A percentile compares a stretch with the other conserved stretches of the same genome.
phyloP scores from a whole-genome alignment of 1,140 invertebrate genomes.

The Bombyx mandarina region DNA sequence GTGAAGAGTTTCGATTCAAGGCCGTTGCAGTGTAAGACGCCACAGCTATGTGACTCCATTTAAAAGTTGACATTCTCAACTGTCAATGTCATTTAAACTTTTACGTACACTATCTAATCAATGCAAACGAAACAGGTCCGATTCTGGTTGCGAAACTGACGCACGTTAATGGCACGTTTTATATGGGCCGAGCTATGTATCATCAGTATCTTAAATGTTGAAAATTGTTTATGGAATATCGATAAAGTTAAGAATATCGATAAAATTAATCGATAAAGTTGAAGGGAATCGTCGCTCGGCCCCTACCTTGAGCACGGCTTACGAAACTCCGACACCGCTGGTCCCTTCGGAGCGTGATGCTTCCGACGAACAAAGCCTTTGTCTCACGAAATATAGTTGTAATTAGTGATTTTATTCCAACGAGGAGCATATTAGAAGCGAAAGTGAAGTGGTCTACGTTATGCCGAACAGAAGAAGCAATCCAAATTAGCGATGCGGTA shows the following conservation, averaged over 20 bases:
- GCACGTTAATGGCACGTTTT: conserved; percentile 61
- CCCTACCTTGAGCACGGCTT: conserved; percentile 48
- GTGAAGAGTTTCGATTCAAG: conserved; percentile 64
- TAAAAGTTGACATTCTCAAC: conserved; percentile 13
- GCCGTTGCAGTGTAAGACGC: conserved; percentile 59
- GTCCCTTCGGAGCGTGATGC: conserved; percentile 26
- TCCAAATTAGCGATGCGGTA: background rate
- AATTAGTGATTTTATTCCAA: too few relatives aligned
- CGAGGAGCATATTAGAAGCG: too few relatives aligned
- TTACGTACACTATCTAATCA: conserved; percentile 10
- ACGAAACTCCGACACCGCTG: conserved; percentile 61
- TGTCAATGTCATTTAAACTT: conserved; percentile 14
- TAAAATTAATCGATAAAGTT: background rate
- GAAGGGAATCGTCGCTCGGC: conserved; percentile 16
- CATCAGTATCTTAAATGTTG: conserved; percentile 12
- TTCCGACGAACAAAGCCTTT: conserved; percentile 15
- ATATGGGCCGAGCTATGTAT: conserved; percentile 24
- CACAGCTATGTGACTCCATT: conserved; percentile 24
- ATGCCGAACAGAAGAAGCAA: conserved; percentile 24
- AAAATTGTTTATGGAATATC: background rate
- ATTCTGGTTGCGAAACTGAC: conserved; percentile 55
- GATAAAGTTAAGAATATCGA: background rate
- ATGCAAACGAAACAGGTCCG: conserved; percentile 43
- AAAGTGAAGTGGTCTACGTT: conserved; percentile 29
- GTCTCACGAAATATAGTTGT: conserved; percentile 5